phyloP scores from a whole-genome alignment of 2,888 invertebrate species.

The Hyles lineata region DNA sequence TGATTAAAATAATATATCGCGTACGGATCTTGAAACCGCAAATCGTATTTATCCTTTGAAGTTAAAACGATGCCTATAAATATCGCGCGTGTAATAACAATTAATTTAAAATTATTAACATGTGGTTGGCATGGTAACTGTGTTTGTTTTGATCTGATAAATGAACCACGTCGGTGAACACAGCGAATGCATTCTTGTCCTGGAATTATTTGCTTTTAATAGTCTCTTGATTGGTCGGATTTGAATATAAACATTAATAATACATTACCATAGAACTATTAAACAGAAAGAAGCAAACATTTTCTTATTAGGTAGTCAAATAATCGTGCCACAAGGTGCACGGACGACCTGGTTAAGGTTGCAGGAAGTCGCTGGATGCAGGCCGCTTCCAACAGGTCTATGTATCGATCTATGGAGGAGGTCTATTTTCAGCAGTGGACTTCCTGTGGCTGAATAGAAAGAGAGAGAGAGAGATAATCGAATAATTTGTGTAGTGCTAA shows the following conservation, averaged over 20 bases:
- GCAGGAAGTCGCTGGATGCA: too few relatives aligned
- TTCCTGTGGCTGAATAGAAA: too few relatives aligned
- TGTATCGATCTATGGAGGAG: too few relatives aligned
- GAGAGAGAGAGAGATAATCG: too few relatives aligned
- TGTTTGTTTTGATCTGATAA: conserved; percentile 45
- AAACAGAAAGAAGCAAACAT: too few relatives aligned
- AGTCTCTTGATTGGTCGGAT: neutral
- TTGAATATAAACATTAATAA: neutral
- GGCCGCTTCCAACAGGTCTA: too few relatives aligned
- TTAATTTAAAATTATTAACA: conserved; percentile 72
- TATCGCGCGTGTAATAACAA: conserved; percentile 63
- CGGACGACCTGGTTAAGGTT: too few relatives aligned
- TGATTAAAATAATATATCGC: conserved; percentile 18
- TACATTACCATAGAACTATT: too few relatives aligned
- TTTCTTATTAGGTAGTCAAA: too few relatives aligned
- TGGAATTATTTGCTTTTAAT: neutral
- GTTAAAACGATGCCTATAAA: conserved; percentile 50
- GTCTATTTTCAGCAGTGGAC: too few relatives aligned
- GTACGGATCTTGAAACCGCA: conserved; percentile 21
- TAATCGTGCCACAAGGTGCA: too few relatives aligned
- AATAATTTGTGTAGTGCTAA: too few relatives aligned
- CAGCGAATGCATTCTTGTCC: neutral
- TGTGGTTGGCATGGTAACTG: conserved; percentile 40
- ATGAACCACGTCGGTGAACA: conserved; percentile 24
- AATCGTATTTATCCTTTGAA: conserved; percentile 28